phyloP scores from a whole-genome alignment of 2,888 invertebrate genomes.

The Drosophila neotestacea region DNA sequence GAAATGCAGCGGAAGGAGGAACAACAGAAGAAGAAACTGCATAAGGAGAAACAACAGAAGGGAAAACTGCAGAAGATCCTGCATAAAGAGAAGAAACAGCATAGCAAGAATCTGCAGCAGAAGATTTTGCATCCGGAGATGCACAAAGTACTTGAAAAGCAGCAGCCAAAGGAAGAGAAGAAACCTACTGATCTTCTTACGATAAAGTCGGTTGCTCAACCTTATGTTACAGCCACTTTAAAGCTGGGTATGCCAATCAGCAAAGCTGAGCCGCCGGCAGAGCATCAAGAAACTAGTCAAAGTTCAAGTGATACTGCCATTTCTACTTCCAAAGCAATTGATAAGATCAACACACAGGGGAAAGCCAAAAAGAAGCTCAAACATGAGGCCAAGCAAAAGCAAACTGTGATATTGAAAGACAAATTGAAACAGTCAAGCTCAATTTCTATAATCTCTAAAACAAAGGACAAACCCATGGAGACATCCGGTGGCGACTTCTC shows the following conservation, averaged over 20 bases:
- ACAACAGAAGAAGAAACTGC: background rate
- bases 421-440: background rate
- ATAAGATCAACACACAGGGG: background rate
- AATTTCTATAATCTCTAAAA: no score
- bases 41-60: background rate
- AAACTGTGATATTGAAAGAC: background rate
- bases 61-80: no score
- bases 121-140: background rate
- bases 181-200: background rate
- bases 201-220: background rate
- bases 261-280: slow-evolving; percentile 5
- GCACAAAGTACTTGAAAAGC: background rate
- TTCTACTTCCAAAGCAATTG: background rate
- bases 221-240: background rate
- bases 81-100: no score
- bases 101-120: no score
- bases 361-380: background rate
- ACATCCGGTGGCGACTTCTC: no score
- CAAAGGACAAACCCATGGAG: background rate
- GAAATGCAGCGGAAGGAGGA: background rate
- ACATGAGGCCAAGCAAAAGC: background rate
- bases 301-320: background rate
- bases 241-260: background rate
- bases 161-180: no score
- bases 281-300: slow-evolving; percentile 21